Base-by-base conservation (phyloP, 1,140 invertebrate species). In the Zaprionus nigranus region DNA sequence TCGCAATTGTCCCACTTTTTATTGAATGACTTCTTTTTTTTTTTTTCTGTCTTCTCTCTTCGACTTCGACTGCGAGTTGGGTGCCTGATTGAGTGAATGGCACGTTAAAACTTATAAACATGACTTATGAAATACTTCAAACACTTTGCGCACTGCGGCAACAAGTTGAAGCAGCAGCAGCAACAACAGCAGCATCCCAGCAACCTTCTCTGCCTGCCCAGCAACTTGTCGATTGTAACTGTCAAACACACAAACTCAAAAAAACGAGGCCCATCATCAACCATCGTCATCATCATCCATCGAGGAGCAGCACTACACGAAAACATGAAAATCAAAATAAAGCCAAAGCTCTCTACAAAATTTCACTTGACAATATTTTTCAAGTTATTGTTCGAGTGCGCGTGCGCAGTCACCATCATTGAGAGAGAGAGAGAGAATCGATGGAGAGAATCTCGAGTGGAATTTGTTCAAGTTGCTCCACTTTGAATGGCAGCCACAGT, bases 351-450 rank as follows among this genome's bases (percentile, higher is more conserved):
- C 56, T 61, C 28, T 54, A 68, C 60, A 71, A 87, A 46, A 82
- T 90, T 90, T 90, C 85, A 90, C 85, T 90, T 90, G 85, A 90
- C 85, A 90, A 90, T 88, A 90, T 84, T 90, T 90, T 88, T 81
- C 61, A 53, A 67, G 49, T 34, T 51, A 43, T 65, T 40, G 53
- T 61, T 34, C 22, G 51, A 61, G 30, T 76, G 77, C 66, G 49
- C 81, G 81, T 88, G 84, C 85, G 81, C 85, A 84, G 73, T 72
- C 85, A n/a, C n/a, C n/a, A 85, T 90, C 76, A 43, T 43, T n/a
- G n/a, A n/a, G 38, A 15, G 15, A n/a, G 5, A n/a, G 5, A 6
- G 38, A 43, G 36, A 15, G 36, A 12, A 46, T 9, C 40, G 15
- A 46, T 7, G 28, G 7, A 17, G 51, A 87, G 71, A 75, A 65